Evolutionary conservation across 2,888 invertebrate species (phyloP).

Genomic region (Polietes domitor): DNA sequence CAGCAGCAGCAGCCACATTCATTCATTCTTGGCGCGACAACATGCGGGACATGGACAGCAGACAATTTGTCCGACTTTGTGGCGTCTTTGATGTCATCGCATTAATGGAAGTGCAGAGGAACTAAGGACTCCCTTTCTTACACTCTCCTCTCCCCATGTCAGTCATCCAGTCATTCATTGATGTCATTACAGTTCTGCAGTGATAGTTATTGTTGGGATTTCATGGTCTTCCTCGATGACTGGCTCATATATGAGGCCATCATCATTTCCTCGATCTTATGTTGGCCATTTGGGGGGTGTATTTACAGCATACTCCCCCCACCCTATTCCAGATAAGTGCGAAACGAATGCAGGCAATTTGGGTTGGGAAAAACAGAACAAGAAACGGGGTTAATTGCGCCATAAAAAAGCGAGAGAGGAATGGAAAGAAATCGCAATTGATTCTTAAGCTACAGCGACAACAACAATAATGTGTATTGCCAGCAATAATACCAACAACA

Average conservation of each 20-base stretch:
- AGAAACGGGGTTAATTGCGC: slow-evolving; percentile 55
- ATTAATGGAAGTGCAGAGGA: slow-evolving; percentile 46
- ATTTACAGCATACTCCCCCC: neutral
- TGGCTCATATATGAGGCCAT: neutral
- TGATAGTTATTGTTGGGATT: neutral
- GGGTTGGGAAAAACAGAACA: slow-evolving; percentile 8
- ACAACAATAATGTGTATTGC: too few relatives aligned
- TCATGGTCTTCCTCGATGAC: neutral
- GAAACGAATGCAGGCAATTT: slow-evolving; percentile 41
- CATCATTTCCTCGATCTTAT: neutral
- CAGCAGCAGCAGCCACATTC: neutral
- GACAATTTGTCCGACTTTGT: slow-evolving; percentile 50
- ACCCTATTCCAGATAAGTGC: slow-evolving; percentile 11
- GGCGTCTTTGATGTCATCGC: slow-evolving; percentile 63
- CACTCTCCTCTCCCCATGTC: neutral
- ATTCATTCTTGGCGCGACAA: slow-evolving; percentile 10
- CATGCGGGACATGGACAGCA: neutral
- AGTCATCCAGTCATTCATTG: slow-evolving; percentile 24
- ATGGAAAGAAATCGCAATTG: slow-evolving; percentile 19
- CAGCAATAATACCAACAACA: too few relatives aligned
- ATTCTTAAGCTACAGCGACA: slow-evolving; percentile 4
- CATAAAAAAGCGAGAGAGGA: neutral
- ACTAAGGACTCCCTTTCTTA: slow-evolving; percentile 34
- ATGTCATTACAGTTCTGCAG: slow-evolving; percentile 26
- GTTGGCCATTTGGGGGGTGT: slow-evolving; percentile 22